phyloP scores from a whole-genome alignment of 1,140 invertebrate species.

The Drosophila saltans region DNA sequence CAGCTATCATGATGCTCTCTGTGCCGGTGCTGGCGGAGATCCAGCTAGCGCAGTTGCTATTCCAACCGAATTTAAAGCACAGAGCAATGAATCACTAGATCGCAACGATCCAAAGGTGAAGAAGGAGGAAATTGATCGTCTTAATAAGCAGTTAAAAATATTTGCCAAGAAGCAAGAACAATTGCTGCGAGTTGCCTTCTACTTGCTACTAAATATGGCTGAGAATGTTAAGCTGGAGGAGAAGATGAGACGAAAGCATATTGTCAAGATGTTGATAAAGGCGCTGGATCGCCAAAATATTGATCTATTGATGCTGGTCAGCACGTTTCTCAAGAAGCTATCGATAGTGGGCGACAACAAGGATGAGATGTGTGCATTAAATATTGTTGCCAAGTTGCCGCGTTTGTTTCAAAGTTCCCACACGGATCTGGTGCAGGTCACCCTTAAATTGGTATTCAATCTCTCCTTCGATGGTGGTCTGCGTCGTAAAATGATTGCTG shows the following conservation, averaged over 20 bases:
- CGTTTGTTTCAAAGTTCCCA: slow-evolving; percentile 89
- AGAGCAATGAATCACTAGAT: slow-evolving; percentile 84
- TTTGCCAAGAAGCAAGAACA: slow-evolving; percentile 96
- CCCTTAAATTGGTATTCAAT: slow-evolving; percentile 96
- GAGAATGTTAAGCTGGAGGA: slow-evolving; percentile 97
- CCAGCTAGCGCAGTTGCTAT: slow-evolving; percentile 14
- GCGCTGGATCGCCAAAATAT: slow-evolving; percentile 93
- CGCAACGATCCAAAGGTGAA: slow-evolving; percentile 85
- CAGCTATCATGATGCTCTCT: slow-evolving; percentile 87
- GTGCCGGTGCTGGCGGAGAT: slow-evolving; percentile 52
- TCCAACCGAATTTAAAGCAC: slow-evolving; percentile 63
- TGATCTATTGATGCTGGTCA: slow-evolving; percentile 94
- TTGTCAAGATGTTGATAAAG: slow-evolving; percentile 94
- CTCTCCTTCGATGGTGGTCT: slow-evolving; percentile 97
- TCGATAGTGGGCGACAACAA: slow-evolving; percentile 98
- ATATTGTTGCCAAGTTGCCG: slow-evolving; percentile 90
- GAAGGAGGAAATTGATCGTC: slow-evolving; percentile 92
- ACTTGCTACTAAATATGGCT: slow-evolving; percentile 96
- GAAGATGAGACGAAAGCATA: slow-evolving; percentile 98
- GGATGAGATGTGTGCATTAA: slow-evolving; percentile 92
- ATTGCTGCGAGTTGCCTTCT: slow-evolving; percentile 93
- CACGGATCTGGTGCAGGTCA: slow-evolving; percentile 93
- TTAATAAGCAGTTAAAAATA: slow-evolving; percentile 90
- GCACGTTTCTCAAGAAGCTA: slow-evolving; percentile 97
- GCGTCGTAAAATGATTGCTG: slow-evolving; percentile 94